Evolutionary conservation across 64 coral and sea anemone species (phyloP).

Genomic region (Pocillopora verrucosa): DNA sequence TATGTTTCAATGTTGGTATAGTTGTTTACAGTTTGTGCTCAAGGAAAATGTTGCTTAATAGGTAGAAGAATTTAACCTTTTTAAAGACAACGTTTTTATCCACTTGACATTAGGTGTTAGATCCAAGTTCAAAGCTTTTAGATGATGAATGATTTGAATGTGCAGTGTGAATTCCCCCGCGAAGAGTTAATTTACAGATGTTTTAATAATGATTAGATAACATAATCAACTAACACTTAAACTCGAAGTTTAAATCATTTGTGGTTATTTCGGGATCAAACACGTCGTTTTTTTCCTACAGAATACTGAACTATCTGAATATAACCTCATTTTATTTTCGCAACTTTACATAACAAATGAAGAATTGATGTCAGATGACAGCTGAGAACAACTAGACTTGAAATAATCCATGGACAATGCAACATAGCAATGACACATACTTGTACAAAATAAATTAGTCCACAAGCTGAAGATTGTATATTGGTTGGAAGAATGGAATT

Average conservation of each 20-base stretch:
- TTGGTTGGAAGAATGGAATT: not conserved
- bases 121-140: slow-evolving; percentile 17
- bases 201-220: slow-evolving; percentile 17
- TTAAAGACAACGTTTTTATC: slow-evolving; percentile 13
- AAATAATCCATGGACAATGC: not conserved
- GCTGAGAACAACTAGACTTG: not conserved
- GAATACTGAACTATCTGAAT: not conserved
- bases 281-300: not conserved
- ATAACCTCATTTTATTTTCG: not conserved
- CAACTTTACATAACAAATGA: not conserved
- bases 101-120: slow-evolving; percentile 16
- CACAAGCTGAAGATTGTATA: not conserved
- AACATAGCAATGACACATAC: slow-evolving; percentile 14
- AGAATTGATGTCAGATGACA: not conserved
- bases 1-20: not conserved
- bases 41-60: not conserved
- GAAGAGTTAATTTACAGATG: slow-evolving; percentile 47
- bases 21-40: not conserved
- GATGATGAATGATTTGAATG: slow-evolving; percentile 26
- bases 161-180: slow-evolving; percentile 23
- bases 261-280: not conserved
- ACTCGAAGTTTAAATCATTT: not conserved
- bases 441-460: slow-evolving; percentile 17
- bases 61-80: not conserved
- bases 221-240: not conserved